Conservation (phyloP, 2,113 vertebrate genomes). For the Ammodytes marinus region DNA sequence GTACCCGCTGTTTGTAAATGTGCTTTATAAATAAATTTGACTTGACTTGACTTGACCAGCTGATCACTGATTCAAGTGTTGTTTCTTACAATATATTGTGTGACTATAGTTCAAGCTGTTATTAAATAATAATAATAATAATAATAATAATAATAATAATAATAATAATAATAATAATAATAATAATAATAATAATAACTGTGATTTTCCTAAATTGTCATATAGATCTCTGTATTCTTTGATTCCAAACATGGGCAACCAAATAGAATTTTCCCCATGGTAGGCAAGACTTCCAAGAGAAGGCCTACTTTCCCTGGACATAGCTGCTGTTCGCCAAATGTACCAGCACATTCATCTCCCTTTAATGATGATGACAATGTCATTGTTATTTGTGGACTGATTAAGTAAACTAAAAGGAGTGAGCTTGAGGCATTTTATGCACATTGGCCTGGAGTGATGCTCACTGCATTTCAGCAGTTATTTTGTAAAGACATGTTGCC, state of each 20-base stretch:
- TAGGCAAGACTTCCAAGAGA: not conserved
- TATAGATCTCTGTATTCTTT: not conserved
- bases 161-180: no score
- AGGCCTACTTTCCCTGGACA: not conserved
- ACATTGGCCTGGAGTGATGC: not conserved
- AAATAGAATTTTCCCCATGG: no score
- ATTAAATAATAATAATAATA: no score
- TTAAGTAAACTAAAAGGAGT: not conserved
- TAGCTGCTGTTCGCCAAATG: no score
- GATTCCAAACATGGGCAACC: not conserved
- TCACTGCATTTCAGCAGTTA: slow-evolving; percentile 9
- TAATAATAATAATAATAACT: no score
- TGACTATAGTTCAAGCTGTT: not conserved
- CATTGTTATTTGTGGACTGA: not conserved
- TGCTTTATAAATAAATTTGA: no score
- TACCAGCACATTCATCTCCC: no score
- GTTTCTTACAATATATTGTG: not conserved
- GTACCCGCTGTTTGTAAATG: no score
- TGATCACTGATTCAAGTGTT: slow-evolving; percentile 6
- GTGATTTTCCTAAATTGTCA: not conserved
- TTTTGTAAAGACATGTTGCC: slow-evolving; percentile 21
- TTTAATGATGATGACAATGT: no score
- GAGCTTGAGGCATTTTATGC: not conserved
- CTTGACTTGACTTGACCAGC: no score
- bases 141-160: no score